phyloP scores from a whole-genome alignment of 2,113 vertebrate species.

The Sula dactylatra region DNA sequence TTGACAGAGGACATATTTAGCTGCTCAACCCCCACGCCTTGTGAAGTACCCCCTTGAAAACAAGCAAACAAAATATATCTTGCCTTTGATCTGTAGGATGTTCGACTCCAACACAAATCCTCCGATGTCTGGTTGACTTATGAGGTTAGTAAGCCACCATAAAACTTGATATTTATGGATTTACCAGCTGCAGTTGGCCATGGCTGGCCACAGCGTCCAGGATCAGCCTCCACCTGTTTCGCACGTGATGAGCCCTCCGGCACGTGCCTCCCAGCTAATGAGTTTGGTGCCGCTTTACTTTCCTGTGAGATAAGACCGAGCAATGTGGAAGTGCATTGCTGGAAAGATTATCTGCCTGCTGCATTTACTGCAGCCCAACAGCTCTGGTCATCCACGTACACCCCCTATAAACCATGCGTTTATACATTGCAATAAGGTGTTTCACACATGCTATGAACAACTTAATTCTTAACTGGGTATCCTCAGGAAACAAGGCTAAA shows the following conservation, averaged over 20 bases:
- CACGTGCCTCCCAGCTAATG: not conserved
- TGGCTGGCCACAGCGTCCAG: not conserved
- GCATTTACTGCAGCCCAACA: not conserved
- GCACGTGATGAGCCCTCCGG: not conserved
- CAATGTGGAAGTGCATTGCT: not conserved
- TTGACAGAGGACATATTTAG: not conserved
- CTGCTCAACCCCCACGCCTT: not conserved
- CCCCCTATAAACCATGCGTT: not conserved
- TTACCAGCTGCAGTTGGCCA: not conserved
- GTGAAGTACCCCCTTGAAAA: not conserved
- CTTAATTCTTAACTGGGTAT: not conserved
- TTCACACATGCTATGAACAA: not conserved
- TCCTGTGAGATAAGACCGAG: not conserved
- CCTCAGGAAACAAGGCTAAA: not conserved
- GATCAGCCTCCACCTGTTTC: not conserved
- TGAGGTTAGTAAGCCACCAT: not conserved
- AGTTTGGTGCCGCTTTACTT: not conserved
- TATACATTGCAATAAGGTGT: not conserved
- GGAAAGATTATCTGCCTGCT: not conserved
- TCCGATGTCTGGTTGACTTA: not conserved
- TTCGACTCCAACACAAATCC: not conserved
- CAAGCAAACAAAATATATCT: not conserved
- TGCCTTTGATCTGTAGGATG: not conserved
- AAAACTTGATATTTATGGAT: not conserved
- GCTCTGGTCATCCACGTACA: fast-evolving